Base-by-base conservation (phyloP, 2,113 vertebrate species). In the Oncorhynchus tshawytscha region DNA sequence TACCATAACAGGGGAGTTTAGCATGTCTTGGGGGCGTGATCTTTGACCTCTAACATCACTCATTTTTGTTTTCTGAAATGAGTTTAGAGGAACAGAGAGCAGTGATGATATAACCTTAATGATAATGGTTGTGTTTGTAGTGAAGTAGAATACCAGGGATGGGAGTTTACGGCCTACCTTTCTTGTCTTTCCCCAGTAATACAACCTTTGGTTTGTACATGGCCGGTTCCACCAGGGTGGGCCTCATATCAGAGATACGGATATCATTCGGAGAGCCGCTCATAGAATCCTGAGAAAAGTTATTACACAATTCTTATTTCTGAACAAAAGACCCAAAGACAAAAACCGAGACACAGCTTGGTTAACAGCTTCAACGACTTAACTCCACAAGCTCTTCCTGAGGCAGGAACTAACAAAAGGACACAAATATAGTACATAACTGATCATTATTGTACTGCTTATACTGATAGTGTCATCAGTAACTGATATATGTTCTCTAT, bases 201-300 rank as follows among this genome's bases (percentile, higher is more conserved):
- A 99, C 96, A 88, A 99, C 97, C 89, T 99, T 99, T 85, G 98
- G 98, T 82, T 97, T 98, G 92, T 99, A 99, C 89, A 99, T 94
- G 5, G 97, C 94, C 24, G 96, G 95, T 91, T 99, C 98, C 75
- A 97, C 95, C 90, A 99, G 93, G 82, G 97, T 98, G 25, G 97
- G 96, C 79, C 96, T 95, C 94, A 99, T 97, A 84, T 99, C 98
- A 77, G 96, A 97, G 90, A 99, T 98, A 75, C 98, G 96, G 92
- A 99, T 96, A 91, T 99, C 97, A 67, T 96, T 98, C 79, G 95
- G 96, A 78, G 97, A 97, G 74, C 97, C 97, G 84, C 96, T 96
- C 92, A 95, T 97, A 73, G 97, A 94, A 89, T 98, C 97, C 98
- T 99, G 92, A 73, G 84, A 54, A 54, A 54, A 54, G 51, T 54